Evolutionary conservation across 2,888 invertebrate genomes (phyloP), one percentile per base, ranked within the genome.

Genomic region (Rapana venosa): DNA sequence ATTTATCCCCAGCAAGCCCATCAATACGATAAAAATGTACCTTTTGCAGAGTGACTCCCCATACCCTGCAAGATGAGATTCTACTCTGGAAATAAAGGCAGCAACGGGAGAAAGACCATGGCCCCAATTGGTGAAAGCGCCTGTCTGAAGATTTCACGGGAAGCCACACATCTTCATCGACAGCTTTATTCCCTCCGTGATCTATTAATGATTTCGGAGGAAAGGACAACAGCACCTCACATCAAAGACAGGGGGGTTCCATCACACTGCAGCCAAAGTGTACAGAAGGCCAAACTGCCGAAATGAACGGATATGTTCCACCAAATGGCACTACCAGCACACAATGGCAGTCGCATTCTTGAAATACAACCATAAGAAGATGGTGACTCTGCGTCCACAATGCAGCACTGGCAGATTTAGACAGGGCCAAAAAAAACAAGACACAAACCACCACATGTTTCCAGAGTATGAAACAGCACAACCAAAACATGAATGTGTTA

Each of bases 1-100:
- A 36, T 87, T 74, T n/a, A 87, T 87, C 15, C 77, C 87, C 6
- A 87, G 56, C 32, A 87, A 87, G 20, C 87, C 87, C 8, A 66
- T 47, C 2, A 70, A 87, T 47, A 77, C 77, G 32, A 77, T 87
- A 15, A 87, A 87, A 61, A 32, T 77, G 74, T 87, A 77, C 74
- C n/a, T 61, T 13, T 87, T 74, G 36, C 77, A 74, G 22, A 32
- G n/a, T 56, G 56, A 84, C 5, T 56, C 84, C n/a, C 26, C 47
- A 4, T 84, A 84, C 56, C 56, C n/a, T n/a, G 58, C 84, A 47
- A 36, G 15, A 56, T 84, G 47, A n/a, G 56, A 17, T 56, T 84
- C 4, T 84, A 84, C 30, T 56, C 84, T n/a, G 84, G 84, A 81
- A 36, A n/a, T 8, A 81, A 22, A 36, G 36, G 36, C 36, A 81